A percentile compares a stretch with the other conserved stretches of the same genome.
These are phyloP conservation scores for Drosophila mercatorum DNA, from an alignment of 2,888 invertebrate genomes.

Conservation along the genomic window DNA sequence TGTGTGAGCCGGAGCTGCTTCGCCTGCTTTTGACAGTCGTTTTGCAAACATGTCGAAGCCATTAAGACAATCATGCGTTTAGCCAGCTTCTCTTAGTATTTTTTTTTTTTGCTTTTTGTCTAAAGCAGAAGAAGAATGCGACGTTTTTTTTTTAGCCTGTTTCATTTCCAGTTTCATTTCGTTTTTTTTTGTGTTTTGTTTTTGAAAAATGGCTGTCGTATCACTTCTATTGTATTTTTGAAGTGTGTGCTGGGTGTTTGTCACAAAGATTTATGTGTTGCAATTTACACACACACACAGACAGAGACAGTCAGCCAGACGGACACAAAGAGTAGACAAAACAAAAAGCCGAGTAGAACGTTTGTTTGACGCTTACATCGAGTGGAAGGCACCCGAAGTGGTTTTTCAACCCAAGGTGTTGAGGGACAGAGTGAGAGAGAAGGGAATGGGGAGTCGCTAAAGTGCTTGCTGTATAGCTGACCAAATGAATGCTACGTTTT, in stretches of 20 bases:
- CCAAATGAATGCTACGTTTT: constrained; percentile 34
- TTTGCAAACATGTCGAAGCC: constrained; percentile 81
- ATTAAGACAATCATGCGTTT: constrained; percentile 80
- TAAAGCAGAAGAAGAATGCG: constrained; percentile 7
- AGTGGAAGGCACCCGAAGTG: constrained; percentile 66
- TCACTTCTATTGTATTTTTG: constrained; percentile 75
- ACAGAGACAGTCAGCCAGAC: not conserved
- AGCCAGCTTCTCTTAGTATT: constrained; percentile 19
- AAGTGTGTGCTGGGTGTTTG: constrained; percentile 67
- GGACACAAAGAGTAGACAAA: constrained; percentile 16
- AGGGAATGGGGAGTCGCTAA: constrained; percentile 11
- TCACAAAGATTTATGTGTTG: constrained; percentile 78
- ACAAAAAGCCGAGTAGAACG: constrained; percentile 43
- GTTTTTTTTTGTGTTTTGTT: constrained; percentile 71
- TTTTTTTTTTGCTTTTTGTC: not conserved
- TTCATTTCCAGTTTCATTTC: constrained; percentile 26
- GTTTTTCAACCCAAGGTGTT: constrained; percentile 39
- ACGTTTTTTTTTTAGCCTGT: constrained; percentile 45
- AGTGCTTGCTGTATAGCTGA: constrained; percentile 40
- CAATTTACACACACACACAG: constrained; percentile 68
- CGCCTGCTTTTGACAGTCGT: constrained; percentile 78
- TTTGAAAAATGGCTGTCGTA: constrained; percentile 80
- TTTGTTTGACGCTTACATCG: constrained; percentile 76
- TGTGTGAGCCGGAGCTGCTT: constrained; percentile 41
- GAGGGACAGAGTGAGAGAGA: not conserved